Evolutionary conservation across 2,888 invertebrate genomes (phyloP).

Genomic region (Drosophila paucipuncta): DNA sequence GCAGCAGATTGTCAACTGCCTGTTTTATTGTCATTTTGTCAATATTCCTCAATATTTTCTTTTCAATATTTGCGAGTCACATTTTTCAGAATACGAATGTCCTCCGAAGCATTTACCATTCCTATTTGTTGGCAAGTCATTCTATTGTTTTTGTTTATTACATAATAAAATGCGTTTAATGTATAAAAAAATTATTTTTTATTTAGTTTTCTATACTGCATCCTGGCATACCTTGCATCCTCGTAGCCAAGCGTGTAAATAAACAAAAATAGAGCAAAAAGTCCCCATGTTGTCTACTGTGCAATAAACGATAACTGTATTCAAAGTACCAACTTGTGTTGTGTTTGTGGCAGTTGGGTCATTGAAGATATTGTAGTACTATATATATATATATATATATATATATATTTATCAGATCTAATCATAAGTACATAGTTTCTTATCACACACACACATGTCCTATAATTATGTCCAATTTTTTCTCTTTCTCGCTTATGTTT

Average conservation of each 20-base stretch:
- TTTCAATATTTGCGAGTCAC: neutral
- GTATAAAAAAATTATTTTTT: neutral
- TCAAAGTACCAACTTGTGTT: slow-evolving; percentile 19
- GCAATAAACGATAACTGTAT: slow-evolving; percentile 65
- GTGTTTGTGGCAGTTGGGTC: slow-evolving; percentile 10
- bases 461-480: slow-evolving; percentile 61
- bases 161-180: neutral
- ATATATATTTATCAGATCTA: slow-evolving; percentile 13
- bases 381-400: neutral
- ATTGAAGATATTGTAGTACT: slow-evolving; percentile 4
- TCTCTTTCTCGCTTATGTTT: slow-evolving; percentile 73
- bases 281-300: slow-evolving; percentile 21
- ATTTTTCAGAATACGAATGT: neutral
- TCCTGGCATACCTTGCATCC: neutral
- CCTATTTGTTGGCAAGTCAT: neutral
- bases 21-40: neutral
- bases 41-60: neutral
- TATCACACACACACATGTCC: slow-evolving; percentile 46
- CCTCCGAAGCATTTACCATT: neutral
- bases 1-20: neutral
- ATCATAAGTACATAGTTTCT: slow-evolving; percentile 21
- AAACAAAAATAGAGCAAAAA: slow-evolving; percentile 4
- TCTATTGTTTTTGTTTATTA: neutral
- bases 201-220: neutral
- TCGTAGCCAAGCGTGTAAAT: slow-evolving; percentile 42